phyloP scores from a whole-genome alignment of 2,797 vertebrate genomes.

The Hemitrygon akajei region DNA sequence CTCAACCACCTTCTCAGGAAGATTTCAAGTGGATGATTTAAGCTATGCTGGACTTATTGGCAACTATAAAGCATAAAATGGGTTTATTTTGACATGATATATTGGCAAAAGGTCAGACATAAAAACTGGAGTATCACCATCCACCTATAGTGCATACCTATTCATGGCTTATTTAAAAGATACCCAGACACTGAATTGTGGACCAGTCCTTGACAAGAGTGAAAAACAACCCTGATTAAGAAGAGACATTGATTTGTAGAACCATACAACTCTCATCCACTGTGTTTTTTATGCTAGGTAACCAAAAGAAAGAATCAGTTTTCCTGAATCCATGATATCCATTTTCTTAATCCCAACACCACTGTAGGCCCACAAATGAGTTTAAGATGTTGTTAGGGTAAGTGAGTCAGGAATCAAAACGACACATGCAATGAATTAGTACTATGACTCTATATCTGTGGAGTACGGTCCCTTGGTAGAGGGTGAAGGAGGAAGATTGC shows the following conservation, averaged over 20 bases:
- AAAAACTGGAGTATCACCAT: constrained; percentile 11
- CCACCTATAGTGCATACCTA: background rate
- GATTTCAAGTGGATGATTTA: background rate
- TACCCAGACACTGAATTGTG: background rate
- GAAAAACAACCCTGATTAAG: background rate
- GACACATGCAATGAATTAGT: background rate
- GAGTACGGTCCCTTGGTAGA: background rate
- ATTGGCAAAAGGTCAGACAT: background rate
- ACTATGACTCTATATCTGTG: background rate
- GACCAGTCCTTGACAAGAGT: background rate
- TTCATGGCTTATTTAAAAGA: background rate
- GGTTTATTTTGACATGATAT: background rate
- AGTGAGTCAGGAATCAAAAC: background rate
- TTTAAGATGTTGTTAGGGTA: background rate
- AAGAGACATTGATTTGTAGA: background rate
- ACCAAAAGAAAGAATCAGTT: background rate
- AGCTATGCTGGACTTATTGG: background rate
- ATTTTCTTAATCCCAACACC: background rate
- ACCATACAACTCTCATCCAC: too few species aligned
- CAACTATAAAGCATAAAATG: background rate
- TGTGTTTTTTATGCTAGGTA: background rate
- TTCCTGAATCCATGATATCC: background rate
- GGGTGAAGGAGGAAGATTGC: background rate
- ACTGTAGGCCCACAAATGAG: background rate
- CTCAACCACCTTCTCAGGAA: background rate